These are phyloP conservation scores for Tragopan temminckii DNA, from an alignment of 2,797 vertebrate genomes.

Conservation along the genomic window DNA sequence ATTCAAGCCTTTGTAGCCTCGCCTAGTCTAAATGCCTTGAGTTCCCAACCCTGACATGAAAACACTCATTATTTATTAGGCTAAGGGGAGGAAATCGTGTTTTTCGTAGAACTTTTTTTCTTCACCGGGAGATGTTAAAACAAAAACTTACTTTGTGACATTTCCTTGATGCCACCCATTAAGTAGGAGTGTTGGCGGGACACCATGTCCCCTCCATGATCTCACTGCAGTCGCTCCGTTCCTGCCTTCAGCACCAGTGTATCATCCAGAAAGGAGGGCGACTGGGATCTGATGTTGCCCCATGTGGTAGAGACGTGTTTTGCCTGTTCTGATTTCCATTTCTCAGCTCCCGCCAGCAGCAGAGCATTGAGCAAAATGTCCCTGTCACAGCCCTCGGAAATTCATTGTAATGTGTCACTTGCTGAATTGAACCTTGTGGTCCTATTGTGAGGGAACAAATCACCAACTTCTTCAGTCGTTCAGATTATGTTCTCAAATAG, in stretches of 20 bases:
- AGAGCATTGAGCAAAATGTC: conserved; percentile 23
- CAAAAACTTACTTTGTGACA: background rate
- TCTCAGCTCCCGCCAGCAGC: conserved; percentile 12
- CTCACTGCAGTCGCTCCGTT: background rate
- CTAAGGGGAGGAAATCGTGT: background rate
- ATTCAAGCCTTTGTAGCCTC: background rate
- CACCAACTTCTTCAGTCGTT: conserved; percentile 51
- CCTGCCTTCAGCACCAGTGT: background rate
- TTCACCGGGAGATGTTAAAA: background rate
- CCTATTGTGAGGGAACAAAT: conserved; percentile 58
- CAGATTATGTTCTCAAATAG: conserved; percentile 23
- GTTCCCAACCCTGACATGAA: background rate
- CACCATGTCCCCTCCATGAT: background rate
- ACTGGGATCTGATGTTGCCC: background rate
- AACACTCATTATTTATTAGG: background rate
- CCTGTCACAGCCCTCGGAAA: background rate
- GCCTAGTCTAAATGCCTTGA: background rate
- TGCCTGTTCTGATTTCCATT: conserved; percentile 50
- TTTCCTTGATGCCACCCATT: background rate
- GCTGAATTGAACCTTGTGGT: conserved; percentile 46
- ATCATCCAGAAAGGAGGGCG: background rate
- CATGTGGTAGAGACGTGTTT: background rate
- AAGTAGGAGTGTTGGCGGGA: background rate
- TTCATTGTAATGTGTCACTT: background rate
- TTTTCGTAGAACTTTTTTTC: background rate